Conservation (phyloP, 2,113 vertebrate genomes). For the Psephotus haematonotus region DNA sequence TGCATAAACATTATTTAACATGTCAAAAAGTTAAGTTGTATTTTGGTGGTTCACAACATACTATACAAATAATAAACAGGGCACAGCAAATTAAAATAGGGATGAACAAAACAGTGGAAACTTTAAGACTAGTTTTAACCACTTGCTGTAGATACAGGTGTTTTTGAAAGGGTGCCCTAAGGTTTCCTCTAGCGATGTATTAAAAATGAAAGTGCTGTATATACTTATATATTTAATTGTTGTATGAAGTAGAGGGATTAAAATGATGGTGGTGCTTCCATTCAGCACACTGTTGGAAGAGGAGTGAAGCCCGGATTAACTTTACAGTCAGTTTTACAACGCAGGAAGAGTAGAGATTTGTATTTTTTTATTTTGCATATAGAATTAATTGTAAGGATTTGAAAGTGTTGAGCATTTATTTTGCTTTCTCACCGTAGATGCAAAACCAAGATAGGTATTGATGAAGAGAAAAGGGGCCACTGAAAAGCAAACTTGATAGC, state of each 20-base stretch:
- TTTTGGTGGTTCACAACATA: conserved; percentile 82
- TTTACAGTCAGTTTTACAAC: conserved; percentile 70
- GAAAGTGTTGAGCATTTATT: conserved; percentile 77
- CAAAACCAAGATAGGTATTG: conserved; percentile 63
- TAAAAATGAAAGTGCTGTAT: conserved; percentile 85
- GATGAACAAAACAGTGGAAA: conserved; percentile 45
- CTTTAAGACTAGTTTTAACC: conserved; percentile 10
- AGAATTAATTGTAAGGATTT: conserved; percentile 75
- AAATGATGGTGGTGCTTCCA: conserved; percentile 75
- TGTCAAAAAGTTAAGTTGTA: conserved; percentile 84
- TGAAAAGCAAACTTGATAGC: conserved; percentile 80
- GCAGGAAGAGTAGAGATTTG: conserved; percentile 71
- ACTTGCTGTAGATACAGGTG: conserved; percentile 75
- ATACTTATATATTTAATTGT: conserved; percentile 82
- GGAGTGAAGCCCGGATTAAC: conserved; percentile 55
- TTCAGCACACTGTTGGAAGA: conserved; percentile 58
- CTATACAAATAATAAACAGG: conserved; percentile 68
- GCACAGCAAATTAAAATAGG: conserved; percentile 44
- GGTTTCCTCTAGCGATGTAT: conserved; percentile 77
- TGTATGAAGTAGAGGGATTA: conserved; percentile 75
- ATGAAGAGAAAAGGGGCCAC: conserved; percentile 79
- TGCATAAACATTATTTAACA: conserved; percentile 81
- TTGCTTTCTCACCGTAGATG: conserved; percentile 77
- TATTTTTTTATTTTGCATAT: conserved; percentile 80
- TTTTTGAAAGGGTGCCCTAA: conserved; percentile 84